A percentile compares a stretch with the other conserved stretches of the same genome.
These are phyloP conservation scores for Wiebesia pumilae DNA, from an alignment of 1,140 invertebrate genomes.

Conservation along the genomic window DNA sequence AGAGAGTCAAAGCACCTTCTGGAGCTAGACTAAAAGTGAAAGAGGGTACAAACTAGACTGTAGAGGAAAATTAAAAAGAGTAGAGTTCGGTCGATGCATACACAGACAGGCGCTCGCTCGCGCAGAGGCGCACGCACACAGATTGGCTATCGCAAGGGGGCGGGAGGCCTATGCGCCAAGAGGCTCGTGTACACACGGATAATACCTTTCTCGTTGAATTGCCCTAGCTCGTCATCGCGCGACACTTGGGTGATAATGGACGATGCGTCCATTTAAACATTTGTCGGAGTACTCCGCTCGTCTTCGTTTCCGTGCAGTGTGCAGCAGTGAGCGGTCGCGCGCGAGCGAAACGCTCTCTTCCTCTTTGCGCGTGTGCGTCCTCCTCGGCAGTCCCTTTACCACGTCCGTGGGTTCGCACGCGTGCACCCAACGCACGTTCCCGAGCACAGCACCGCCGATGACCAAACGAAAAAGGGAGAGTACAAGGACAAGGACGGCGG, in stretches of 20 bases:
- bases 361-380: neutral
- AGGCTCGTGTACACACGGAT: neutral
- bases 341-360: neutral
- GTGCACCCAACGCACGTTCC: neutral
- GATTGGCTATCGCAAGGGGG: too few relatives aligned
- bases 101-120: neutral
- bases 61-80: neutral
- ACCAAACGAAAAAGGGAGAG: slow-evolving; percentile 48
- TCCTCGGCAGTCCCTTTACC: neutral
- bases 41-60: neutral
- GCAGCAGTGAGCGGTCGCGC: neutral
- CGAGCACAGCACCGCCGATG: neutral
- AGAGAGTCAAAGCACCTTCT: neutral
- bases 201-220: slow-evolving; percentile 95
- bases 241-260: slow-evolving; percentile 98
- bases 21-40: slow-evolving; percentile 16
- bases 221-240: slow-evolving; percentile 91
- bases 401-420: neutral
- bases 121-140: neutral
- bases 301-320: slow-evolving; percentile 25
- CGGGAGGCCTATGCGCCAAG: slow-evolving; percentile 5
- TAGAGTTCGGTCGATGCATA: neutral
- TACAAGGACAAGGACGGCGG: neutral
- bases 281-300: slow-evolving; percentile 68
- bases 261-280: slow-evolving; percentile 97